Evolutionary conservation across 2,113 vertebrate species (phyloP).

Genomic region (Sander vitreus): DNA sequence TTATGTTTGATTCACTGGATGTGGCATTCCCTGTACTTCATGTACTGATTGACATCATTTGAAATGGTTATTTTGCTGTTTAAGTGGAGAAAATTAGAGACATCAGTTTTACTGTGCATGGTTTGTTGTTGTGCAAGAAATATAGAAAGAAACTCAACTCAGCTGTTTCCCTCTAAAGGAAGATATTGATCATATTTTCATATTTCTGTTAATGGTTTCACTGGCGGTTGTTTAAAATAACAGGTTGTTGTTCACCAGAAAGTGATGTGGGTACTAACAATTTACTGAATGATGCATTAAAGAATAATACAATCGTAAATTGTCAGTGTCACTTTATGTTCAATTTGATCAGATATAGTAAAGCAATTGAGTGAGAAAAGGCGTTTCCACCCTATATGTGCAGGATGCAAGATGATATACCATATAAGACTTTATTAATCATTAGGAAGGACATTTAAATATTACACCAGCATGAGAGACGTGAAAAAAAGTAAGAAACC

Average conservation of each 20-base stretch:
- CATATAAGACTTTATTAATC: neutral
- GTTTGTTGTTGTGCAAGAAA: neutral
- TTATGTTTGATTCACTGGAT: neutral
- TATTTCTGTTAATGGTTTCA: neutral
- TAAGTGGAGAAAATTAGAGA: neutral
- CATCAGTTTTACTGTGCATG: neutral
- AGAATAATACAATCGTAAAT: conserved; percentile 10
- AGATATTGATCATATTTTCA: neutral
- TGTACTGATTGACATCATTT: neutral
- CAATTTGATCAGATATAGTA: neutral
- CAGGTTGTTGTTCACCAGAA: conserved; percentile 23
- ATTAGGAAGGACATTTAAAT: neutral
- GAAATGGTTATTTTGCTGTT: neutral
- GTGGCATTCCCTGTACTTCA: neutral
- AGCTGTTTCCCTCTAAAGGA: neutral
- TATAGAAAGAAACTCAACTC: neutral
- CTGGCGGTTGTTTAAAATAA: conserved; percentile 28
- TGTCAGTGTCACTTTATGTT: neutral
- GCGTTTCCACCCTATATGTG: neutral
- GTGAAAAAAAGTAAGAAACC: neutral
- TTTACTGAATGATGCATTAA: conserved; percentile 29
- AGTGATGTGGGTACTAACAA: conserved; percentile 20
- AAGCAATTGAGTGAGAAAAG: neutral
- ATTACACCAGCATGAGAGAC: neutral
- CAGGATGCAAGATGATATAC: neutral